Evolutionary conservation across 1,140 invertebrate species (phyloP), one percentile per base, ranked within the genome.

Genomic region (Zaprionus capensis): DNA sequence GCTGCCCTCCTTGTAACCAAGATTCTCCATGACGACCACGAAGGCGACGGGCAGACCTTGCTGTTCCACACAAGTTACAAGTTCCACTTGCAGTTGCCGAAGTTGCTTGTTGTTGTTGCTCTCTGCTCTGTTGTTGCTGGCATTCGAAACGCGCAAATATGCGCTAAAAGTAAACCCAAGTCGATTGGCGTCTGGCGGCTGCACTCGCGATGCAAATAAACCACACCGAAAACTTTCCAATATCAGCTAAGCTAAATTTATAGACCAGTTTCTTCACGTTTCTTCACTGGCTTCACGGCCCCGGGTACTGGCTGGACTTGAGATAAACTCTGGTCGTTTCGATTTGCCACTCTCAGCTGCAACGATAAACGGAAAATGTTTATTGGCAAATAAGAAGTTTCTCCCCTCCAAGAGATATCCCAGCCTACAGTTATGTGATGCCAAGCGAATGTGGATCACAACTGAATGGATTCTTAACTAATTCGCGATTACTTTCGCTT

Each of bases 1-100:
- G 66, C 88, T 91, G 76, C 92, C 92, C 82, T 92, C 92, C 78
- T 92, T 92, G 59, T 92, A 92, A 70, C 92, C 92, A 62, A 92
- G 83, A 92, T 92, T 92, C 85, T 92, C 92, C 92, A 92, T 92
- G 62, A 58, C 71, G 83, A 75, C 38, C 38, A 63, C 46, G 63
- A 58, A 46, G 49, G 49, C 36, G 51, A 59, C 75, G 58, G 36
- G 49, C 78, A 78, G 64, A 74, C 75, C 73, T 71, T 65, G 73
- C 28, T 66, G 44, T 14, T 36, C 41, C 22, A 20, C 34, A 53
- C 55, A 63, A 24, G 64, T 63, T 73, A 5, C 56, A 66, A 44
- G 56, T 70, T 65, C 51, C n/a, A 57, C 73, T 68, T 79, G 68
- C 53, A 44, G 78, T 36, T 68, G 71, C 41, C 53, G 44, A 34